A percentile compares a stretch with the other conserved stretches of the same genome.
These are phyloP conservation scores for Sylvilagus floridanus DNA, from an alignment of 2,797 vertebrate species.

Conservation along the genomic window DNA sequence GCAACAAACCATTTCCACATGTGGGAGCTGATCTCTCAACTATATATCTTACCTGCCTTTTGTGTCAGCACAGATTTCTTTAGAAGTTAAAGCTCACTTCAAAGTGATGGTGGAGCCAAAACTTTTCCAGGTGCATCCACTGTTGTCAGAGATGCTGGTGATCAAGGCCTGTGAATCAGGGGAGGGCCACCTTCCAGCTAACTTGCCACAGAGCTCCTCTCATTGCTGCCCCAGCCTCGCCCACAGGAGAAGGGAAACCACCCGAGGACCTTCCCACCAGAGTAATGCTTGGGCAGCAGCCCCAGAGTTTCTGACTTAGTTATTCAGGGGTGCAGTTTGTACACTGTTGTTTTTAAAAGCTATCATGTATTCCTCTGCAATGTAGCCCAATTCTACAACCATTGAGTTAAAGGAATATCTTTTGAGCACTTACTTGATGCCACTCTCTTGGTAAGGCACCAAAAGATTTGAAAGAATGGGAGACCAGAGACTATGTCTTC, in stretches of 20 bases:
- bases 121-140: constrained; percentile 67
- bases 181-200: neutral
- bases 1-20: constrained; percentile 73
- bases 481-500: neutral
- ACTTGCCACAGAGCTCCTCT: neutral
- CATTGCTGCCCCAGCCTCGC: neutral
- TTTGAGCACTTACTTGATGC: neutral
- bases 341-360: neutral
- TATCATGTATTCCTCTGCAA: no score
- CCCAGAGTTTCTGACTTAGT: neutral
- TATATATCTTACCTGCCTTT: constrained; percentile 73
- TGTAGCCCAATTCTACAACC: neutral
- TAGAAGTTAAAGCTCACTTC: constrained; percentile 79
- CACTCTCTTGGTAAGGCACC: neutral
- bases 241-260: neutral
- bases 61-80: constrained; percentile 69
- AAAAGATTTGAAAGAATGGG: neutral
- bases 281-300: neutral
- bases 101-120: constrained; percentile 65
- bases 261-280: neutral
- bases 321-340: neutral
- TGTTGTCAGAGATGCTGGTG: constrained; percentile 20
- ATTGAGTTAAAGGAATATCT: neutral
- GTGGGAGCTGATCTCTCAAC: neutral
- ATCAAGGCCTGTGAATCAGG: neutral